Percentiles rank a stretch among this genome's conserved stretches.
phyloP scores from a whole-genome alignment of 2,797 vertebrate genomes.

The Sebastolobus altivelis region DNA sequence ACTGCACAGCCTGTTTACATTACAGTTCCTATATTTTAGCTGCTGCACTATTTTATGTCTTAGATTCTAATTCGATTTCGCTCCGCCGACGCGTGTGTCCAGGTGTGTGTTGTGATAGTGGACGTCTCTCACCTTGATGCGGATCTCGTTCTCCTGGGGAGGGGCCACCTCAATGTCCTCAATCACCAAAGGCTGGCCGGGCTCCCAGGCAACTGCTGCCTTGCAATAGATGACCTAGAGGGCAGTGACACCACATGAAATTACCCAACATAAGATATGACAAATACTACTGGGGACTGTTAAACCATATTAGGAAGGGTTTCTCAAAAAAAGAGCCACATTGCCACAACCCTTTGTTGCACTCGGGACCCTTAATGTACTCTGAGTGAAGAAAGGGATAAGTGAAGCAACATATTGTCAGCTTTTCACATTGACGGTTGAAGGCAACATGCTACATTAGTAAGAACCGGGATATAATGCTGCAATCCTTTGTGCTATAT shows the following conservation, averaged over 20 bases:
- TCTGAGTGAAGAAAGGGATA: no score
- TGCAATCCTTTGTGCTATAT: no score
- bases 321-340: not conserved
- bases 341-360: not conserved
- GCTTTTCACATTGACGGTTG: not conserved
- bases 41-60: not conserved
- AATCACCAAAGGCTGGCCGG: slow-evolving; percentile 88
- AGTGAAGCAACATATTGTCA: not conserved
- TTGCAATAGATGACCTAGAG: slow-evolving; percentile 92
- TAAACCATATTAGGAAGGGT: not conserved
- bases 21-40: not conserved
- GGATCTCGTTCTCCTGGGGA: slow-evolving; percentile 90
- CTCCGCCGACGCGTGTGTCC: not conserved
- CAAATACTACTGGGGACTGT: not conserved
- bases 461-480: not conserved
- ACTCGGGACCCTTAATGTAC: no score
- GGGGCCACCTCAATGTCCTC: slow-evolving; percentile 93
- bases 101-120: not conserved
- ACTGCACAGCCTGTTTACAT: not conserved
- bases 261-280: not conserved
- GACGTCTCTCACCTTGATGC: slow-evolving; percentile 88
- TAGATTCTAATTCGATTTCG: not conserved
- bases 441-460: not conserved
- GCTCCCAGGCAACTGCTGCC: slow-evolving; percentile 91
- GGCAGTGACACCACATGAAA: not conserved